Evolutionary conservation across 2,113 vertebrate species (phyloP).

Genomic region (Aleadryas rufinucha): DNA sequence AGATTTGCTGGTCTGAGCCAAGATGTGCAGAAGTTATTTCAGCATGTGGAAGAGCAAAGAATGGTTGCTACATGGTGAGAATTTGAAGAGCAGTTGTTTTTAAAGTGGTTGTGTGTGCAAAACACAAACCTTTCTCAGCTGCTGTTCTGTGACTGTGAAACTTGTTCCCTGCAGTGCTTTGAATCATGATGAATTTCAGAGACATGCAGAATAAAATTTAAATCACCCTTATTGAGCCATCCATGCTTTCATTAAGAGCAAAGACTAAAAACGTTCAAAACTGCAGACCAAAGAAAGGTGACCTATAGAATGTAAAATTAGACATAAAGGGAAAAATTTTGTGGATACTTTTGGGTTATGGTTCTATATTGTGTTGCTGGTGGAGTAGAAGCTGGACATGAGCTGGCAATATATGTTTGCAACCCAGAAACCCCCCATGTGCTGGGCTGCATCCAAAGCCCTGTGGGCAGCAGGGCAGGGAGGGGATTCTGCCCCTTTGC

Average conservation of each 20-base stretch:
- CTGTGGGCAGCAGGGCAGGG: neutral
- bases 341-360: neutral
- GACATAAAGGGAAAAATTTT: neutral
- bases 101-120: neutral
- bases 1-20: neutral
- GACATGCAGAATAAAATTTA: neutral
- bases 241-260: neutral
- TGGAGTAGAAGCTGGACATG: neutral
- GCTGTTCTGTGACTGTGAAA: neutral
- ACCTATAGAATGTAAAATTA: neutral
- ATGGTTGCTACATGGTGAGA: neutral
- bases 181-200: neutral
- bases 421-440: accelerated
- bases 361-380: neutral
- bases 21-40: neutral
- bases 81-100: neutral
- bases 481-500: neutral
- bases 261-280: neutral
- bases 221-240: neutral
- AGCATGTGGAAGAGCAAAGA: neutral
- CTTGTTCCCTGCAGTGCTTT: neutral
- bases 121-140: neutral
- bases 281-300: neutral
- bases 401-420: too few relatives aligned
- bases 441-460: neutral